These are phyloP conservation scores for Ceraclea dissimilis DNA, from an alignment of 2,888 invertebrate species.

Conservation along the genomic window DNA sequence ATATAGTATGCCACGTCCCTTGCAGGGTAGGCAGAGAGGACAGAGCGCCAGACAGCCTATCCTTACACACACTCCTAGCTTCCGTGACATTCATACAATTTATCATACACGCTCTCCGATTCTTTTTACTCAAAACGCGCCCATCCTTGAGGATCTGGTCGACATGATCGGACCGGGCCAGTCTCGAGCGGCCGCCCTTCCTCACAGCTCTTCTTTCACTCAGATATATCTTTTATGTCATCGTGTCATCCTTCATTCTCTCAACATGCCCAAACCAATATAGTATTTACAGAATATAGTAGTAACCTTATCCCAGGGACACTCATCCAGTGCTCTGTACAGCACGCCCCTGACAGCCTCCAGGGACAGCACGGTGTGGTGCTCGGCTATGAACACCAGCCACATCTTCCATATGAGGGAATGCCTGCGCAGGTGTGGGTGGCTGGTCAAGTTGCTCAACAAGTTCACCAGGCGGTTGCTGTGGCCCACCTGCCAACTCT, in stretches of 20 bases:
- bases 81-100: too few species aligned
- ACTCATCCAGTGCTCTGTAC: constrained; percentile 52
- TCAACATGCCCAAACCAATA: background rate
- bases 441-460: constrained; percentile 21
- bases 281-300: background rate
- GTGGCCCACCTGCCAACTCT: constrained; percentile 24
- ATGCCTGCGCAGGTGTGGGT: constrained; percentile 25
- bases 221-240: too few species aligned
- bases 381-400: constrained; percentile 26
- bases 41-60: too few species aligned
- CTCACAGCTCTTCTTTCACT: background rate
- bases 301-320: constrained; percentile 53
- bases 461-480: constrained; percentile 21
- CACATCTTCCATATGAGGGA: constrained; percentile 29
- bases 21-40: too few species aligned
- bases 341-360: constrained; percentile 30
- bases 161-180: too few species aligned
- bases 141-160: too few species aligned
- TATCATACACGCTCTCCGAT: too few species aligned
- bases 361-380: constrained; percentile 17
- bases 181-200: too few species aligned
- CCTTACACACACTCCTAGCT: too few species aligned
- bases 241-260: background rate
- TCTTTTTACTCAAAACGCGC: too few species aligned
- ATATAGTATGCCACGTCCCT: too few species aligned